phyloP scores from a whole-genome alignment of 1,140 invertebrate genomes.

The Achatina immaculata region DNA sequence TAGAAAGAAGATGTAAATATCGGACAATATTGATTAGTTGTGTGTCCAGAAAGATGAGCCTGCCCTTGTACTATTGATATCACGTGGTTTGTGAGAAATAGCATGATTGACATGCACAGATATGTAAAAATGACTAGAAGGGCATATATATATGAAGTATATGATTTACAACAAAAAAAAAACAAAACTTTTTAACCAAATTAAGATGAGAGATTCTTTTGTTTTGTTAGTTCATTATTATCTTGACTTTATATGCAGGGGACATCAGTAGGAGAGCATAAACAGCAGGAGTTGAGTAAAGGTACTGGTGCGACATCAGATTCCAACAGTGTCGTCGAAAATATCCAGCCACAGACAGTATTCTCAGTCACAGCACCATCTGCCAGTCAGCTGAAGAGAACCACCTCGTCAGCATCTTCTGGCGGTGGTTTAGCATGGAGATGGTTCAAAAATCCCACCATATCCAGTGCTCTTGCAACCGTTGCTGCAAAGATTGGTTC shows the following conservation, averaged over 20 bases:
- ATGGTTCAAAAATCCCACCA: constrained; percentile 28
- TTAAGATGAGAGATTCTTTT: no score
- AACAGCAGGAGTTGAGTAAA: background rate
- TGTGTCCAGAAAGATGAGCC: no score
- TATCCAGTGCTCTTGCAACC: constrained; percentile 30
- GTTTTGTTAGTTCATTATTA: background rate
- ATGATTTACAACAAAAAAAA: no score
- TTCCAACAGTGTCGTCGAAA: background rate
- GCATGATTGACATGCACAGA: no score
- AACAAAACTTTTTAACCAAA: no score
- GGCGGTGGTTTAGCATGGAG: constrained; percentile 13
- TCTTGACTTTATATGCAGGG: background rate
- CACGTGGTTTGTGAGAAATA: no score
- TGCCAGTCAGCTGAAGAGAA: background rate
- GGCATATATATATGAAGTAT: no score
- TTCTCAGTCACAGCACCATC: background rate
- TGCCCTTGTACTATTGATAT: no score
- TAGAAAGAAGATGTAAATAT: no score
- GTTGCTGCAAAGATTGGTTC: constrained; percentile 36
- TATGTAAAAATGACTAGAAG: no score
- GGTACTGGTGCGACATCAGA: background rate
- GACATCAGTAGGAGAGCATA: background rate
- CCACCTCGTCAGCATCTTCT: constrained; percentile 5
- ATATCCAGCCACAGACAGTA: background rate
- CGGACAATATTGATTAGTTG: no score